Evolutionary conservation across 2,888 invertebrate genomes (phyloP), one percentile per base, ranked within the genome.

Genomic region (Nemapogon koenigi): DNA sequence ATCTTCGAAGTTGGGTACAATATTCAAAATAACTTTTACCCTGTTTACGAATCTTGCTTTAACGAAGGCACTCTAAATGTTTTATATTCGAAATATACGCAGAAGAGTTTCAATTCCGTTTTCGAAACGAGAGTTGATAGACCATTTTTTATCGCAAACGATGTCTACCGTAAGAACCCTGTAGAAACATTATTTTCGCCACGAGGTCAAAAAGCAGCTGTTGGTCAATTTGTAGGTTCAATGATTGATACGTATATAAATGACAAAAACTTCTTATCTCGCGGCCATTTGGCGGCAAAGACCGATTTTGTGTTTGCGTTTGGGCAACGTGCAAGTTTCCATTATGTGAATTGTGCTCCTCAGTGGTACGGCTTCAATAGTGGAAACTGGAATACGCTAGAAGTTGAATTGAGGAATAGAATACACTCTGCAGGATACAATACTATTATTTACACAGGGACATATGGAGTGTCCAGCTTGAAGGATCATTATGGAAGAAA

Each of bases 321-420:
- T 31, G 78, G 83, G 29, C 84, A 87, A 48, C 64, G 75, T 6
- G 73, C 83, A 1, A 85, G 86, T 0, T 88, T 87, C 49, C 84
- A 85, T 51, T 87, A 83, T 43, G 62, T 86, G 1, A 89, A 89
- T 51, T 82, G 81, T 2, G 84, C 84, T 0, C 87, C 88, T 0
- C 88, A 88, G 43, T 89, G 88, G 88, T 81, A 82, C 14, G 71
- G 71, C 0, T 82, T 85, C 44, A 86, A 85, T 45, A 76, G 71
- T 1, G 82, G 83, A 1, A 84, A 84, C 47, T 85, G 85, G 84
- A 78, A 79, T 43, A 67, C 67, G 0, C 45, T 84, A 4, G 84
- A 84, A 53, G 61, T 62, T 0, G 71, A 76, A 43, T 52, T 80
- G 2, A 59, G 79, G 16, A 52, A 66, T 35, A 63, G 67, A 38